Base-by-base conservation (phyloP, 2,797 vertebrate species). In the Melanotaenia parkinsoni region DNA sequence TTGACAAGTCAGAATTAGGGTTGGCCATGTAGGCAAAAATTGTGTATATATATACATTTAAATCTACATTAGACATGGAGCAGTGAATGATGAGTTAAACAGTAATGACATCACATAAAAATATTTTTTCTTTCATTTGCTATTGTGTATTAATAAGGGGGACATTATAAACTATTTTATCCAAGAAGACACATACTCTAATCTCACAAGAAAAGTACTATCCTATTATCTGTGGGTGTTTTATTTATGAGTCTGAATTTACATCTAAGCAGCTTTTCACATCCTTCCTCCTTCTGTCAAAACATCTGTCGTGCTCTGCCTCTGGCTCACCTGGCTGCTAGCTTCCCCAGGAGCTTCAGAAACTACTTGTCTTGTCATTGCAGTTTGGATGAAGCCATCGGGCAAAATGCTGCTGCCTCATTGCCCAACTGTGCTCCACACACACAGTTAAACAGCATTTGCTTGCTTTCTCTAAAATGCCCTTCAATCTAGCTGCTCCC, bases 391-490 rank as follows among this genome's bases (percentile, higher is more conserved):
- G 72, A 80, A 84, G 82, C 77, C 79, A 79, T 81, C 11, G 60
- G 74, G 79, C 92, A 89, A 88, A 88, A 82, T 88, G 80, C 71
- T 79, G 83, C 83, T 63, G 77, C 87, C 83, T 90, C 86, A 92
- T 78, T 80, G 76, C 72, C 79, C 87, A 89, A 86, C 87, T 87
- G 87, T 87, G 86, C 78, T 81, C 77, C 58, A 22, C 26, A 24
- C 50, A 69, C 63, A 59, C 67, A 78, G 72, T 79, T 83, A 70
- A 85, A 83, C 37, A 38, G 54, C 72, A 62, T 77, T 70, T 28
- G 50, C 67, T 72, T 68, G 56, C 58, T 63, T 76, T 79, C 43
- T 40, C 16, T 18, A 57, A 81, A 71, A 73, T 20, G 76, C 62
- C 78, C 84, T 85, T 85, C 70, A 66, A 58, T 60, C 65, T 50